Percentiles rank a stretch among this genome's conserved stretches.
These are phyloP conservation scores for Simalia tracyae DNA, from an alignment of 2,797 vertebrate species.

Conservation along the genomic window DNA sequence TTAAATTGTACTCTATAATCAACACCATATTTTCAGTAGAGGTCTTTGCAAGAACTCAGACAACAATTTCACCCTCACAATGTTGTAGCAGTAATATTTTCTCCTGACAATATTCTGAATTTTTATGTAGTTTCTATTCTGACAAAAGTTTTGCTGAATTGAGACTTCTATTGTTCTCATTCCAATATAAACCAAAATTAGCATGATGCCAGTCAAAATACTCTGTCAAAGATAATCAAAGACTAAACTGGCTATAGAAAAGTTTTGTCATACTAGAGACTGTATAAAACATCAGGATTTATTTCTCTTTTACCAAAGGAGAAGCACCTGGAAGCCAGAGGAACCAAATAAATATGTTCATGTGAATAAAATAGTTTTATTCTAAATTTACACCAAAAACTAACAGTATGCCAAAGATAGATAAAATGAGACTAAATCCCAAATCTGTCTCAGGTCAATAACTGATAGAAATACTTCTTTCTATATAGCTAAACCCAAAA, in stretches of 20 bases:
- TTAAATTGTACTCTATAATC: slow-evolving; percentile 25
- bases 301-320: slow-evolving; percentile 66
- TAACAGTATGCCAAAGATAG: neutral
- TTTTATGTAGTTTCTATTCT: slow-evolving; percentile 45
- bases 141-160: slow-evolving; percentile 45
- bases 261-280: slow-evolving; percentile 48
- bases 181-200: slow-evolving; percentile 34
- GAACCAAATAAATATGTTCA: slow-evolving; percentile 21
- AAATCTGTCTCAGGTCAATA: neutral
- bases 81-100: slow-evolving; percentile 30
- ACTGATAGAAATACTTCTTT: neutral
- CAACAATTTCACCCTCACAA: slow-evolving; percentile 33
- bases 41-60: slow-evolving; percentile 46
- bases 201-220: slow-evolving; percentile 18
- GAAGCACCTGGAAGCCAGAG: slow-evolving; percentile 45
- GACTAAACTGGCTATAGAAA: slow-evolving; percentile 10
- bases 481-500: slow-evolving; percentile 18
- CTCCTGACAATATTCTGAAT: slow-evolving; percentile 21
- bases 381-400: neutral
- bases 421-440: neutral
- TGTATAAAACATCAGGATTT: slow-evolving; percentile 49
- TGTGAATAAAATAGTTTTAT: slow-evolving; percentile 19
- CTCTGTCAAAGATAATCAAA: slow-evolving; percentile 34
- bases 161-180: slow-evolving; percentile 28
- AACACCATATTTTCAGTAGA: slow-evolving; percentile 38